phyloP scores from a whole-genome alignment of 1,140 invertebrate genomes.

The Drosophila orena region DNA sequence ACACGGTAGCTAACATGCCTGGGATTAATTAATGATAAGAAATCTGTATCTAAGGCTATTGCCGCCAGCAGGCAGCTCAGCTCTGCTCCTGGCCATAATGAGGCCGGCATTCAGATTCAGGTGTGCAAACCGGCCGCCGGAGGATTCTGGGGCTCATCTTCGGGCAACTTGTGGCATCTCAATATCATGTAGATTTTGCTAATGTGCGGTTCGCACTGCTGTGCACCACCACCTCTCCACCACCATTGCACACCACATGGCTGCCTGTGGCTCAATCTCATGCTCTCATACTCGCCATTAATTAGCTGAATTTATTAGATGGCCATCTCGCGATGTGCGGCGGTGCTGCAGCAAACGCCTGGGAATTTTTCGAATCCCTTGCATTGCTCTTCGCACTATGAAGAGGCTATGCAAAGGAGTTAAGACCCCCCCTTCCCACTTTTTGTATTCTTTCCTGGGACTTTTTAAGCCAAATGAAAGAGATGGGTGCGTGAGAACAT shows the following conservation, averaged over 20 bases:
- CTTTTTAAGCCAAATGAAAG: constrained; percentile 1
- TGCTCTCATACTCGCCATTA: constrained; percentile 84
- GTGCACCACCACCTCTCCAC: constrained; percentile 12
- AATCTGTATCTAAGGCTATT: constrained; percentile 84
- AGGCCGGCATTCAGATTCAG: constrained; percentile 58
- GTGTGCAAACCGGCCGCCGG: constrained; percentile 44
- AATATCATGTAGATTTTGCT: constrained; percentile 85
- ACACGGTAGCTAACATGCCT: constrained; percentile 85
- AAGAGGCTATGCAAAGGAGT: constrained; percentile 52
- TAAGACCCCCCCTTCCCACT: constrained; percentile 6
- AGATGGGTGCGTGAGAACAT: constrained; percentile 13
- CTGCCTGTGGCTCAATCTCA: constrained; percentile 64
- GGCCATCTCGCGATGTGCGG: constrained; percentile 68
- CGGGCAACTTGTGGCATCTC: constrained; percentile 71
- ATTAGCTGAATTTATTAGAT: constrained; percentile 85
- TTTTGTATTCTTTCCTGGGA: constrained; percentile 13
- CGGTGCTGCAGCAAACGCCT: constrained; percentile 64
- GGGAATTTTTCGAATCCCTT: constrained; percentile 80
- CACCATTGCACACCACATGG: neutral
- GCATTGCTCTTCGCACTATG: constrained; percentile 74
- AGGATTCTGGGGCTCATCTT: constrained; percentile 38
- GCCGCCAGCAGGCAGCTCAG: constrained; percentile 48
- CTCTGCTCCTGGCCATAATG: constrained; percentile 46
- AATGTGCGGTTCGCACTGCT: constrained; percentile 69
- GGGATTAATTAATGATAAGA: constrained; percentile 85